These are phyloP conservation scores for Calameuta pallipes DNA, from an alignment of 2,888 invertebrate species.

Conservation along the genomic window DNA sequence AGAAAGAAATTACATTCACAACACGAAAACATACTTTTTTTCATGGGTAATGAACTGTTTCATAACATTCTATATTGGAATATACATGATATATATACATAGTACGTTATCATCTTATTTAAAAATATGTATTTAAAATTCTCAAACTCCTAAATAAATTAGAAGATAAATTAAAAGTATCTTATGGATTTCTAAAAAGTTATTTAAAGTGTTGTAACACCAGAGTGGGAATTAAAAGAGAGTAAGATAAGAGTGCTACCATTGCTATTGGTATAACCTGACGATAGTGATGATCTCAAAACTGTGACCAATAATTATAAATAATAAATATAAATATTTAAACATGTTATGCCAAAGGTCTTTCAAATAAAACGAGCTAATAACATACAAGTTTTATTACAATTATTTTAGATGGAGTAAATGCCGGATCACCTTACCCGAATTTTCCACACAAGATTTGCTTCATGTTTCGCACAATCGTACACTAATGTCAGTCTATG, in stretches of 20 bases:
- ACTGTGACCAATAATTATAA: neutral
- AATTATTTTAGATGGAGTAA: neutral
- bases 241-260: neutral
- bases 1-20: slow-evolving; percentile 1
- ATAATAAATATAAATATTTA: neutral
- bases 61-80: neutral
- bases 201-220: neutral
- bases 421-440: slow-evolving; percentile 48
- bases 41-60: neutral
- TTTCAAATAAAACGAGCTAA: neutral
- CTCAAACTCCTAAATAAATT: neutral
- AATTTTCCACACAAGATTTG: slow-evolving; percentile 60
- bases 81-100: neutral
- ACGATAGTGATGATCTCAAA: neutral
- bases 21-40: neutral
- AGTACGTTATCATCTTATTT: neutral
- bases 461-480: slow-evolving; percentile 47
- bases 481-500: slow-evolving; percentile 21
- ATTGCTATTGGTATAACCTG: neutral
- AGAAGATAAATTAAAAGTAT: slow-evolving; percentile 7
- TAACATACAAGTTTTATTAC: neutral
- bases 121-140: neutral
- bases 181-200: slow-evolving; percentile 1
- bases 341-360: neutral
- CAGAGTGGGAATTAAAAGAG: neutral